Evolutionary conservation across 2,888 invertebrate species (phyloP), one percentile per base, ranked within the genome.

Genomic region (Mythimna vitellina): DNA sequence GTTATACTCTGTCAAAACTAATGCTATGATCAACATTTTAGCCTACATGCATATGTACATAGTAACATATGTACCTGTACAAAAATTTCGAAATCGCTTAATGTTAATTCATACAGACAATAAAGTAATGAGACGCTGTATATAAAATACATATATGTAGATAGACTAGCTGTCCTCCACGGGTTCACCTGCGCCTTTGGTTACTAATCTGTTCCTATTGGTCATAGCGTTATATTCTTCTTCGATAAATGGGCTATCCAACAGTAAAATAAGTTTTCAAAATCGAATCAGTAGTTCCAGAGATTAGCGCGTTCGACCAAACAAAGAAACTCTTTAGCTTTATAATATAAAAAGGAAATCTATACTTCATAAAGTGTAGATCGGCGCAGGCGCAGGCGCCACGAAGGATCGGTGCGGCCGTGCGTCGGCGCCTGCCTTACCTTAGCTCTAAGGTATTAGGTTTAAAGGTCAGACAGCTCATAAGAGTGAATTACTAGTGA

Each of bases 361-460:
- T 42, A 42, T 42, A 42, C 42, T 12, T 42, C 42, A 42, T 42
- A 42, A 46, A 46, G 46, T 46, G 20, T 79, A 67, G 54, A 57
- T 58, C 46, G 46, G 54, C 61, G 51, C 79, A 53, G 20, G 32
- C 70, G 66, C 80, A 79, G 79, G 79, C 81, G 79, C 79, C 81
- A 71, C 77, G 58, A 69, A 81, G 78, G 56, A 66, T 49, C 51
- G 63, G 53, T 53, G 46, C 76, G 80, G 63, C 75, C 75, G 29
- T 73, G 81, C 73, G 69, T 67, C 76, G 78, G 71, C 78, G 78
- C 78, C 65, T 20, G 76, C 76, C 72, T 58, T 75, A 78, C 78
- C 80, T 77, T 77, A 81, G 81, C 80, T 32, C 57, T 77, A 66
- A 81, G 77, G 78, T 80, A 80, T 81, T 80, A 80, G 81, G 80